Evolutionary conservation across 2,888 invertebrate species (phyloP), one percentile per base, ranked within the genome.

Genomic region (Mesodorylaimus sp.): DNA sequence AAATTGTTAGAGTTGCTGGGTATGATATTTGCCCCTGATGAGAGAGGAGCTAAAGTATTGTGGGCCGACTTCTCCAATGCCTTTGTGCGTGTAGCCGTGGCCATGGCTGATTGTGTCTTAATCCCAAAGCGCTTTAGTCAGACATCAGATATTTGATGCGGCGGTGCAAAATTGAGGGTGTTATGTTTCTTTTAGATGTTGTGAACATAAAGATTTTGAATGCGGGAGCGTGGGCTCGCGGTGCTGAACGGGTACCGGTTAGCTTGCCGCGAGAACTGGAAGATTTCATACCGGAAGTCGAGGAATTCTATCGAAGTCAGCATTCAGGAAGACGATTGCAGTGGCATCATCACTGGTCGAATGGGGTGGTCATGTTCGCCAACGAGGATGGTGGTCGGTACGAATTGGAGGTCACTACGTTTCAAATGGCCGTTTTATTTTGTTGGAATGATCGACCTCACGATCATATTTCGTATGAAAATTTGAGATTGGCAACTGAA

Each of bases 261-360:
- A 87, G 91, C 67, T 76, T 97, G 62, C 97, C 97, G 21, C 77
- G 89, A 61, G 95, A 97, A 71, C 72, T 97, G 59, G 97, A 99
- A 71, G 97, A 99, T 69, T 91, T 91, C 68, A 91, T 97, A 63
- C 95, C 95, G 1, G 93, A 97, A 72, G 86, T 97, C 25, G 97
- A 97, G 72, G 91, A 93, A 57, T 95, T 95, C 73, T 97, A 97
- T 68, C 83, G 86, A 68, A 85, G 82, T 64, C 91, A 93, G 69
- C 95, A 97, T 73, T 88, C 83, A 60, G 97, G 97, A 7, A 76
- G 97, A 50, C 95, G 95, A 68, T 73, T 97, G 52, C 89, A 89
- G 70, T 97, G 97, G 97, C 75, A 95, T 70, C 95, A 97, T 72
- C 91, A 95, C 64, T 95, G 95, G 93, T 91, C 93, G 57, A 95